Evolutionary conservation across 1,140 invertebrate genomes (phyloP), one percentile per base, ranked within the genome.

Genomic region (Pogonomyrmex californicus): DNA sequence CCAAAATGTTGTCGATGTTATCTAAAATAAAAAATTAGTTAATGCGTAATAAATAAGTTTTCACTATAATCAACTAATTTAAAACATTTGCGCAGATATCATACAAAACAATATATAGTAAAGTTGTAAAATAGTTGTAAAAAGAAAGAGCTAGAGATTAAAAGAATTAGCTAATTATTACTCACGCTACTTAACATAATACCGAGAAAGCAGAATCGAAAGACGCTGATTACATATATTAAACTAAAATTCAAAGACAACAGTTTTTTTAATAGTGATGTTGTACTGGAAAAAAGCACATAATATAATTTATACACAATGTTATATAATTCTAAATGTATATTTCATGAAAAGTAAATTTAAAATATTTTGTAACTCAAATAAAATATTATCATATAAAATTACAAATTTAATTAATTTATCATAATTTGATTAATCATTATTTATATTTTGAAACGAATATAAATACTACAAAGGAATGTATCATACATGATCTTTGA

Each of bases 161-260:
- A 86, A 83, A 23, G 41, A 23, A 23, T 23, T 78, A 38, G 83
- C 30, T 0, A 2, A 92, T 75, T 75, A 44, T 60, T 77, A 77
- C 73, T 77, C 2, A 77, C 73, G 1, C 2, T 33, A 38, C 23
- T 77, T 6, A 77, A 0, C 73, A 88, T 86, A 12, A 90, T 85
- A n/a, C 77, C 78, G 5, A 91, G 36, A 58, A 91, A 91, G 30
- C 89, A 90, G 41, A 92, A 87, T 12, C 89, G 87, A 68, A 91
- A 88, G 10, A 92, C 71, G 36, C 73, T 88, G 47, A 81, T 87
- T 23, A 91, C 4, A 17, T 92, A 91, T 1, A 88, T 60, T 6
- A 90, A 1, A 36, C 71, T 86, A 10, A 91, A 58, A 14, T 90
- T 91, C 1, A 86, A 78, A 6, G 86, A 75, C 0, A 91, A 30